Base-by-base conservation (phyloP, 2,797 vertebrate genomes). In the Ficedula albicollis region DNA sequence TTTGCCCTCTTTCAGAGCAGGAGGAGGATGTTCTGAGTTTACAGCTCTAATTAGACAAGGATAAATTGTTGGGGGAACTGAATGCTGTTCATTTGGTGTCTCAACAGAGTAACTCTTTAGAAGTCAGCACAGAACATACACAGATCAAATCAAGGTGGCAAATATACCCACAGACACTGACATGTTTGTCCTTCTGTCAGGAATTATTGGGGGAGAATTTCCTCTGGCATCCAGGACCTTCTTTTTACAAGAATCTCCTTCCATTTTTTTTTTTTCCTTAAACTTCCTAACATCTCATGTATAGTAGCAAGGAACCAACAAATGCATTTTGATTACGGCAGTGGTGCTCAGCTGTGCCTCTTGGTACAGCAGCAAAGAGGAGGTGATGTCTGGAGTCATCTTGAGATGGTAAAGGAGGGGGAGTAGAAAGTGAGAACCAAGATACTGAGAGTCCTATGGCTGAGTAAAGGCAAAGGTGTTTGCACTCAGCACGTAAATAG, bases 281-380 rank as follows among this genome's bases (percentile, higher is more conserved):
- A 83, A 74, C 68, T 93, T 94, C 78, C 64, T 83, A 80, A 64
- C 19, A 76, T 34, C 27, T 76, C 94, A 80, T 80, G 80, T 91
- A 85, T 77, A 83, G 82, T 10, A 96, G 27, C 70, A 95, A 84
- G 70, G 90, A 92, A 73, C 75, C 52, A 74, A 60, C 70, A 89
- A 80, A 77, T 52, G 19, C 19, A 29, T 77, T 85, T 63, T 94
- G 78, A 93, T 94, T 89, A 67, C 67, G 92, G 82, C 75, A 89
- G 72, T 60, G 64, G 22, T 85, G 41, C 60, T 92, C 56, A 80
- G 38, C 75, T 79, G 21, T 67, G 58, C 41, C 26, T 82, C 48
- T 51, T 62, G 55, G 63, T 36, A 43, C 8, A 80, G 21, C 23
- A 69, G 38, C 32, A 43, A 52, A 84, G 55, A 74, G 36, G 25